phyloP scores from a whole-genome alignment of 2,113 vertebrate genomes.

The Lynx canadensis region DNA sequence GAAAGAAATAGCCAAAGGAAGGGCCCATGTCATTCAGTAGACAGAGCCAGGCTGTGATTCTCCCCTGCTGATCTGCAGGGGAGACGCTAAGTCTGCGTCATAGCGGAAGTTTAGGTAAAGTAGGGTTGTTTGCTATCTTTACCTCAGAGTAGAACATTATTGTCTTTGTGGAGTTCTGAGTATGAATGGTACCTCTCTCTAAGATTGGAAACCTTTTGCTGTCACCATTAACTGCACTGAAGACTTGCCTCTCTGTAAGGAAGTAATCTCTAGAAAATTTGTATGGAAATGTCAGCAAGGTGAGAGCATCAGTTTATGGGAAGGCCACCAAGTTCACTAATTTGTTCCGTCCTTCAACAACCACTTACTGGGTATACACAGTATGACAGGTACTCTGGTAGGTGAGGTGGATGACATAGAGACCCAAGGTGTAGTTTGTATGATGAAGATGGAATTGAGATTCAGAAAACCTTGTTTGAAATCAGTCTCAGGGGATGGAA shows the following conservation, averaged over 20 bases:
- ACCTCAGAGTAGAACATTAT: neutral
- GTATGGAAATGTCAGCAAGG: neutral
- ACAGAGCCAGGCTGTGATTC: neutral
- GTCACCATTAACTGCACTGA: neutral
- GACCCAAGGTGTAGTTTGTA: neutral
- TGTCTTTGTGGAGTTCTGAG: neutral
- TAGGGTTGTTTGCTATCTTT: neutral
- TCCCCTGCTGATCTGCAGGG: neutral
- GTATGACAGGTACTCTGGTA: neutral
- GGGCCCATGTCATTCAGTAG: too few relatives aligned
- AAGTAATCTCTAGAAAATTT: neutral
- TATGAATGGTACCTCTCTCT: neutral
- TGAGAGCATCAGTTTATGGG: neutral
- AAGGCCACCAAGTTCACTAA: neutral
- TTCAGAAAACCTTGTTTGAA: constrained; percentile 13
- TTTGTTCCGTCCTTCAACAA: neutral
- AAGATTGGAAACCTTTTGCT: neutral
- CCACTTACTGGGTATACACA: neutral
- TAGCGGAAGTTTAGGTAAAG: neutral
- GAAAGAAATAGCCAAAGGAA: neutral
- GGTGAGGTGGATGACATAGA: neutral
- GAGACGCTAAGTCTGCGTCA: neutral
- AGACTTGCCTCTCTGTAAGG: neutral
- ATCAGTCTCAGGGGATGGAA: neutral
- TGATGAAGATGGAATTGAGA: neutral